phyloP scores from a whole-genome alignment of 2,888 invertebrate species.

The Leistus spinibarbis region DNA sequence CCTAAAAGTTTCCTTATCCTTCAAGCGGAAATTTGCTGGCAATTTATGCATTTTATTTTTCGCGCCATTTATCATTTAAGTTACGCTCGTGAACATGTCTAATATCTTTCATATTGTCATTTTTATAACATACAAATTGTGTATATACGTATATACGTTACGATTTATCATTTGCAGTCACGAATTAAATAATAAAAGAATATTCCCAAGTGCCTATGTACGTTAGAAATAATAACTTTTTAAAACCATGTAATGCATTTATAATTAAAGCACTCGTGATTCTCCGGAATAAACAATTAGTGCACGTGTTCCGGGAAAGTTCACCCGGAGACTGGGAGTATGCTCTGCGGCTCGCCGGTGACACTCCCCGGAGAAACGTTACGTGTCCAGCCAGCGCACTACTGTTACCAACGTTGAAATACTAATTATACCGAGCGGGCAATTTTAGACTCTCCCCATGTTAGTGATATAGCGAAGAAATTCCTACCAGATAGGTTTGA shows the following conservation, averaged over 20 bases:
- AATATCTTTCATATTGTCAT: no score
- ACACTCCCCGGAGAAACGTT: conserved; percentile 13
- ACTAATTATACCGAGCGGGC: not conserved
- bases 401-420: not conserved
- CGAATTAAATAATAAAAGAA: not conserved
- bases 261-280: not conserved
- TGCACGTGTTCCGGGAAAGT: conserved; percentile 5
- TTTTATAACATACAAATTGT: no score
- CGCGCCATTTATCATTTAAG: no score
- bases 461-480: not conserved
- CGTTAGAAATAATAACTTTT: not conserved
- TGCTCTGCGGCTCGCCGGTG: not conserved
- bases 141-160: not conserved
- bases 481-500: no score
- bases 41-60: no score
- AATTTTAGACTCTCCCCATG: not conserved
- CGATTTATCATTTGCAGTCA: not conserved
- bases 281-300: conserved; percentile 22
- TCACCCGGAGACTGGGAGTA: not conserved
- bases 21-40: no score
- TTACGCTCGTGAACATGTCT: no score
- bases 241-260: not conserved
- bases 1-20: no score
- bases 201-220: not conserved
- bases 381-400: not conserved